phyloP scores from a whole-genome alignment of 2,113 vertebrate genomes.

The Elephantulus edwardii region DNA sequence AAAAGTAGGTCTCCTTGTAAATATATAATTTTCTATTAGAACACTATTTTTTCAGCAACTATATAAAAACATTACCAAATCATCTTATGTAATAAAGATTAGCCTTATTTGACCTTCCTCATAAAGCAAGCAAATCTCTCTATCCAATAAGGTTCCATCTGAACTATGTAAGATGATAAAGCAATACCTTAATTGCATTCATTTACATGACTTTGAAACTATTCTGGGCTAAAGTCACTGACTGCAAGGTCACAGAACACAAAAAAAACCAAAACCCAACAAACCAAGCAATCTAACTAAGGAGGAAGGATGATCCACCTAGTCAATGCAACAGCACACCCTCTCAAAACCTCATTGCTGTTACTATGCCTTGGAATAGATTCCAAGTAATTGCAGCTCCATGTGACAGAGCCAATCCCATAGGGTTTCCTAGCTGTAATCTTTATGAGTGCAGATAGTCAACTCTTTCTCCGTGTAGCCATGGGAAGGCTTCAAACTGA shows the following conservation, averaged over 20 bases:
- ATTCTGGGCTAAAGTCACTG: conserved; percentile 87
- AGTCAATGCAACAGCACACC: background rate
- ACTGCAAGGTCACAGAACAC: conserved; percentile 87
- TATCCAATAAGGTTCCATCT: conserved; percentile 87
- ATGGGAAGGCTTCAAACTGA: too few relatives aligned
- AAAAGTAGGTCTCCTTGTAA: conserved; percentile 57
- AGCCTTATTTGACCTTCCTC: conserved; percentile 88
- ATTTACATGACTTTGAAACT: conserved; percentile 91
- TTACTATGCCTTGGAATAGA: background rate
- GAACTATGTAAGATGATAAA: conserved; percentile 89
- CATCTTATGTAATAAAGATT: conserved; percentile 83
- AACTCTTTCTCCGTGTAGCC: background rate
- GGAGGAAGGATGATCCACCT: conserved; percentile 50
- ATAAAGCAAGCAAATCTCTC: conserved; percentile 88
- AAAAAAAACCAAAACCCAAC: conserved; percentile 78
- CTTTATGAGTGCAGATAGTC: background rate
- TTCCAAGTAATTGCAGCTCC: background rate
- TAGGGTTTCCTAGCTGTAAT: background rate
- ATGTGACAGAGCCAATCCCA: background rate
- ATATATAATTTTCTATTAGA: conserved; percentile 75
- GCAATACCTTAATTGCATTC: conserved; percentile 90
- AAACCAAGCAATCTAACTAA: conserved; percentile 74
- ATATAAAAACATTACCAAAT: conserved; percentile 83
- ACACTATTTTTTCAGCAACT: conserved; percentile 79
- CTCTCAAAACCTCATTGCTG: background rate